Evolutionary conservation across 1,140 invertebrate genomes (phyloP).

Genomic region (Orchesella cincta): DNA sequence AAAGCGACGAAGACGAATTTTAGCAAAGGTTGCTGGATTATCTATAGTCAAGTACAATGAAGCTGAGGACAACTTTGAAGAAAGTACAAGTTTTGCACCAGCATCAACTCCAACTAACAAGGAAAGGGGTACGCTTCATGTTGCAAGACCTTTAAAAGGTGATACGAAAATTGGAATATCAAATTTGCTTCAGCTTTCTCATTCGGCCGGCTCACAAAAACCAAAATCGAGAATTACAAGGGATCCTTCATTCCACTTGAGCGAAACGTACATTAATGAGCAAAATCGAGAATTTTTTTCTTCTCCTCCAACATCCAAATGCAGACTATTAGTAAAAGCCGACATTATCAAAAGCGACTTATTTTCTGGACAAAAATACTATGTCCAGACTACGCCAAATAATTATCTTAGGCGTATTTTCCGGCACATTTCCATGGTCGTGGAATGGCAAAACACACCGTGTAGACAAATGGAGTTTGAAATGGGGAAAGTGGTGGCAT

Average conservation of each 20-base stretch:
- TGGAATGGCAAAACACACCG: slow-evolving; percentile 13
- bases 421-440: slow-evolving; percentile 30
- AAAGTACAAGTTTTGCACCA: too few species aligned
- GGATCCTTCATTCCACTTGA: neutral
- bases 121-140: too few species aligned
- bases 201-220: neutral
- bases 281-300: neutral
- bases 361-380: slow-evolving; percentile 28
- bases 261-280: neutral
- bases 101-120: neutral
- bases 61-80: too few species aligned
- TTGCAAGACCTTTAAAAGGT: too few species aligned
- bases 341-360: neutral
- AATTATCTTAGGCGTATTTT: neutral
- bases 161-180: neutral
- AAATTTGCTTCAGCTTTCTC: neutral
- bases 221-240: neutral
- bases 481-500: neutral
- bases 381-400: slow-evolving; percentile 27
- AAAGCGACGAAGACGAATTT: neutral
- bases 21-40: neutral
- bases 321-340: neutral
- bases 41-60: neutral
- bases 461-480: slow-evolving; percentile 8
- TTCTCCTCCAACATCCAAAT: neutral